Percentiles rank a stretch among this genome's conserved stretches.
Evolutionary conservation across 2,797 vertebrate genomes (phyloP).

Genomic region (Sus cebifrons): DNA sequence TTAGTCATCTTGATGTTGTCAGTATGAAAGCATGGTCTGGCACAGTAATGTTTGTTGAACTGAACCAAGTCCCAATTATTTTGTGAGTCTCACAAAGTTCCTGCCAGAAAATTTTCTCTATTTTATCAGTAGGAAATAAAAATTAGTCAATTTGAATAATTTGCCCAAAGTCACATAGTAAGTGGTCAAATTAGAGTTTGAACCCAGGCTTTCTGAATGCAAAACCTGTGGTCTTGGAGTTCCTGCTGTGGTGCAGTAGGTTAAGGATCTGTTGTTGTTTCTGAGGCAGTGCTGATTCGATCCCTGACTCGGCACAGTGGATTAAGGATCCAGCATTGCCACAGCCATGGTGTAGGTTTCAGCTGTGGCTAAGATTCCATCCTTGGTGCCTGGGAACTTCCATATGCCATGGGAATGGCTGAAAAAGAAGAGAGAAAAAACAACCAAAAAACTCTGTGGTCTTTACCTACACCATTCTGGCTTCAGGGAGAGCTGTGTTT

Average conservation of each 20-base stretch:
- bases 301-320: too few species aligned
- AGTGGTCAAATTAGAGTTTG: constrained; percentile 36
- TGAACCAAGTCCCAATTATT: neutral
- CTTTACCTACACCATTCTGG: neutral
- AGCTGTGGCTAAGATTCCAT: too few species aligned
- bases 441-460: too few species aligned
- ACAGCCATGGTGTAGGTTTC: too few species aligned
- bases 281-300: too few species aligned
- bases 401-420: too few species aligned
- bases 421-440: too few species aligned
- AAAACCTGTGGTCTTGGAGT: neutral
- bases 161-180: neutral
- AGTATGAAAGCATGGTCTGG: neutral
- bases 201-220: neutral
- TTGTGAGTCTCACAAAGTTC: neutral
- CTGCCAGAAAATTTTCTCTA: constrained; percentile 4
- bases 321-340: too few species aligned
- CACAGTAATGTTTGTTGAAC: neutral
- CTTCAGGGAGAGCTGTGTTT: neutral
- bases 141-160: constrained; percentile 42
- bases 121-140: constrained; percentile 30
- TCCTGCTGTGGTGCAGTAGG: too few species aligned
- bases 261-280: too few species aligned
- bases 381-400: too few species aligned
- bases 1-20: neutral